Conservation (phyloP, 2,113 vertebrate species). For the Panthera tigris region DNA sequence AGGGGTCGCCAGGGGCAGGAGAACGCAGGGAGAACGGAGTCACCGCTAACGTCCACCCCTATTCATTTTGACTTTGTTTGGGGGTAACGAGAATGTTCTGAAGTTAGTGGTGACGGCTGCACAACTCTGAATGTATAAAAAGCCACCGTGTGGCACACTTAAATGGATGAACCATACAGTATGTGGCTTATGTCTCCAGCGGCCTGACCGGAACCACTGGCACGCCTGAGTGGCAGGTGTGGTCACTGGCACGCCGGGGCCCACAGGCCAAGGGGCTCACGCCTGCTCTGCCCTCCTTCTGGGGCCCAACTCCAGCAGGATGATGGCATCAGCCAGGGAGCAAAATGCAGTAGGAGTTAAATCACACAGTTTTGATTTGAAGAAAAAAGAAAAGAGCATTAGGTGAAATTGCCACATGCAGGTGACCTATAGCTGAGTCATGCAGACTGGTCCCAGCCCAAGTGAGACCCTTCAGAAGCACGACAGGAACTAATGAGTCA, state of each 20-base stretch:
- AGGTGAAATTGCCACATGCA: background rate
- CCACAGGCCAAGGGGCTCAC: background rate
- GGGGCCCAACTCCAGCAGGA: background rate
- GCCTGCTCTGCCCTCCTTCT: background rate
- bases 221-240: background rate
- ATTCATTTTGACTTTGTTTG: background rate
- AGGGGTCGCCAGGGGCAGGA: background rate
- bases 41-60: background rate
- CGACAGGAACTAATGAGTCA: background rate
- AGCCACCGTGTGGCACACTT: background rate
- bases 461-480: background rate
- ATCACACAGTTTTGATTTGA: background rate
- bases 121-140: background rate
- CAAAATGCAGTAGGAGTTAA: background rate
- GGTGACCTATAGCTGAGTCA: background rate
- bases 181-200: background rate
- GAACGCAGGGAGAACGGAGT: background rate
- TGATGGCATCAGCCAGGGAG: background rate
- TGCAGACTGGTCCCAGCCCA: background rate
- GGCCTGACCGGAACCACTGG: background rate
- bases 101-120: background rate
- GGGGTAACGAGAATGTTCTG: background rate
- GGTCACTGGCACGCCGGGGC: fast-evolving
- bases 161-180: background rate
- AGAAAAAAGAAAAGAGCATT: background rate